Percentiles rank a stretch among this genome's conserved stretches.
These are phyloP conservation scores for Oophaga sylvatica DNA, from an alignment of 2,797 vertebrate species.

Conservation along the genomic window DNA sequence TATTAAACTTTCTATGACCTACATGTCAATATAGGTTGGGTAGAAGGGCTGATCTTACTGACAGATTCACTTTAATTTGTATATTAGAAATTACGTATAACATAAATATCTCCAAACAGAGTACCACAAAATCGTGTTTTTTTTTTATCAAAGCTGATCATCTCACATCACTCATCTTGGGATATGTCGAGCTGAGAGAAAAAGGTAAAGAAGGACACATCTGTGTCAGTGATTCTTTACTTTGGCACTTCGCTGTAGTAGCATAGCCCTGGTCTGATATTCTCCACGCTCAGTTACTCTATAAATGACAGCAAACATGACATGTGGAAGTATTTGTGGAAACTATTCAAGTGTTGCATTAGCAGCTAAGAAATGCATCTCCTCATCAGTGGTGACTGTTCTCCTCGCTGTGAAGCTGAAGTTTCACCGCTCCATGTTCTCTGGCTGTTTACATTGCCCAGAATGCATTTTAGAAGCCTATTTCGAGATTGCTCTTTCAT, in stretches of 20 bases:
- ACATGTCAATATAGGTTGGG: too few relatives aligned
- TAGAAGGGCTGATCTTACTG: too few relatives aligned
- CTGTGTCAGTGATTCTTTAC: not conserved
- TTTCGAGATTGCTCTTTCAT: slow-evolving; percentile 48
- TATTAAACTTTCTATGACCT: too few relatives aligned
- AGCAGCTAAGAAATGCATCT: not conserved
- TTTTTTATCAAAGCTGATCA: too few relatives aligned
- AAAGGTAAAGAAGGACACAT: not conserved
- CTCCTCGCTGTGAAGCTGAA: not conserved
- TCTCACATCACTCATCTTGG: too few relatives aligned
- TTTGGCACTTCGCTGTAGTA: not conserved
- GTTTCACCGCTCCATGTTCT: slow-evolving; percentile 7
- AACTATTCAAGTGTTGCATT: not conserved
- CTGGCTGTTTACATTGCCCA: slow-evolving; percentile 24
- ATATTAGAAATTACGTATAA: too few relatives aligned
- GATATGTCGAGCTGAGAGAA: too few relatives aligned
- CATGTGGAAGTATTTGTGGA: not conserved
- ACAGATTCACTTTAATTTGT: too few relatives aligned
- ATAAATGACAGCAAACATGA: too few relatives aligned
- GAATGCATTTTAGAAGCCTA: slow-evolving; percentile 41
- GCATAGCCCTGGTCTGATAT: not conserved
- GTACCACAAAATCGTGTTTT: too few relatives aligned
- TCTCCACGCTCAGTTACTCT: not conserved
- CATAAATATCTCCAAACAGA: too few relatives aligned
- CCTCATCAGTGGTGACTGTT: slow-evolving; percentile 18